A percentile compares a stretch with the other conserved stretches of the same genome.
These are phyloP conservation scores for Aix galericulata DNA, from an alignment of 2,113 vertebrate species.

Conservation along the genomic window DNA sequence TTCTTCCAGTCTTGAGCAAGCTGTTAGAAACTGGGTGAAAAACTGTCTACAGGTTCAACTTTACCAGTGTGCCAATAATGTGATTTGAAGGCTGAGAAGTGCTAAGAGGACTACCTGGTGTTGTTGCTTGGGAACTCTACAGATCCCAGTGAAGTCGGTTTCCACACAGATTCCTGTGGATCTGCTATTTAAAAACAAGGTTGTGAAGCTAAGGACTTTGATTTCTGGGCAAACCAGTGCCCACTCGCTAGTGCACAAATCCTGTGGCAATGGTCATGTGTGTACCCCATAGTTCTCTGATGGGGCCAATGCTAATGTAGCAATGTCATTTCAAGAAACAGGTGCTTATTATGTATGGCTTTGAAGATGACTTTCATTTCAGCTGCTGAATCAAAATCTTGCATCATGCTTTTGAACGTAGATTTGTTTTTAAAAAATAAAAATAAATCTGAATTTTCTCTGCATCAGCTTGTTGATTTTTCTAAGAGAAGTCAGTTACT, in stretches of 20 bases:
- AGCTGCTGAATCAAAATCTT: not conserved
- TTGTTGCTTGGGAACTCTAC: not conserved
- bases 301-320: not conserved
- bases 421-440: not conserved
- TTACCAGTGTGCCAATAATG: not conserved
- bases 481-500: not conserved
- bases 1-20: not conserved
- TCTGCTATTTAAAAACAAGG: not conserved
- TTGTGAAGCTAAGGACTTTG: not conserved
- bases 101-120: not conserved
- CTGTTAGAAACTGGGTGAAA: not conserved
- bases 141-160: not conserved
- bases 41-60: not conserved
- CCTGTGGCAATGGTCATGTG: fast-evolving
- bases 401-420: not conserved
- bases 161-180: not conserved
- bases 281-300: not conserved
- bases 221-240: not conserved
- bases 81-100: not conserved
- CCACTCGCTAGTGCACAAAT: not conserved
- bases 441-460: not conserved
- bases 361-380: not conserved
- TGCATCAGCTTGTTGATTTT: not conserved
- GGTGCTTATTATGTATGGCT: not conserved
- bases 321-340: not conserved